Percentiles rank a stretch among this genome's conserved stretches.
phyloP scores from a whole-genome alignment of 1,140 invertebrate genomes.

The Penaeus chinensis region DNA sequence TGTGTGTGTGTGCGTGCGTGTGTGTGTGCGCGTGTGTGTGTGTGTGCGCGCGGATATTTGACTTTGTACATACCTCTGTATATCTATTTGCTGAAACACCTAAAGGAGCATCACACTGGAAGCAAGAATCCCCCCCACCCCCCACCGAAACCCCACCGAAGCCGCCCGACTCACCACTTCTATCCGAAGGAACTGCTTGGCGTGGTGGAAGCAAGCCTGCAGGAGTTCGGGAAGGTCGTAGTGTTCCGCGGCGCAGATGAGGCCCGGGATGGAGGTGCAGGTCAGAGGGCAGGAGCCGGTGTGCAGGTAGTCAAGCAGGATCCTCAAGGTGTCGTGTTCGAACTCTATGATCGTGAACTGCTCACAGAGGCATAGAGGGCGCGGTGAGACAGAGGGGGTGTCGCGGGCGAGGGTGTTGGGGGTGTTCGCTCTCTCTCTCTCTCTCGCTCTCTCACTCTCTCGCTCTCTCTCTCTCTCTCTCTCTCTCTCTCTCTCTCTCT shows the following conservation, averaged over 20 bases:
- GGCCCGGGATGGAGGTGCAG: conserved; percentile 89
- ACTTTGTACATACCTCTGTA: conserved; percentile 17
- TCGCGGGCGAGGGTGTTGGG: neutral
- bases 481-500: too few relatives aligned
- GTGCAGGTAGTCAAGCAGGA: conserved; percentile 90
- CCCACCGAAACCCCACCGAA: neutral
- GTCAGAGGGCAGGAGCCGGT: conserved; percentile 91
- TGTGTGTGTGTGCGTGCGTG: too few relatives aligned
- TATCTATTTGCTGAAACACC: neutral
- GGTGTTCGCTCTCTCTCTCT: neutral
- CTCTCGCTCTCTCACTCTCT: neutral
- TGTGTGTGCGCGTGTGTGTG: too few relatives aligned
- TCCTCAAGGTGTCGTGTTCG: conserved; percentile 91
- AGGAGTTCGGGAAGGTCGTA: conserved; percentile 92
- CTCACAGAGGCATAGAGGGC: conserved; percentile 65
- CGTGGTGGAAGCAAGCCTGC: conserved; percentile 94
- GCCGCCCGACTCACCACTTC: conserved; percentile 79
- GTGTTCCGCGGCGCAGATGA: conserved; percentile 93
- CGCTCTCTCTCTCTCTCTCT: too few relatives aligned
- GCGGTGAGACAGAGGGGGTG: conserved; percentile 14
- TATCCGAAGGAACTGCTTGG: conserved; percentile 91
- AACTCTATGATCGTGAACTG: conserved; percentile 96
- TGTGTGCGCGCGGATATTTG: too few relatives aligned
- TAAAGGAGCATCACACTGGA: neutral
- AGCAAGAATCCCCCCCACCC: too few relatives aligned